phyloP scores from a whole-genome alignment of 2,113 vertebrate genomes.

The Plectropomus leopardus region DNA sequence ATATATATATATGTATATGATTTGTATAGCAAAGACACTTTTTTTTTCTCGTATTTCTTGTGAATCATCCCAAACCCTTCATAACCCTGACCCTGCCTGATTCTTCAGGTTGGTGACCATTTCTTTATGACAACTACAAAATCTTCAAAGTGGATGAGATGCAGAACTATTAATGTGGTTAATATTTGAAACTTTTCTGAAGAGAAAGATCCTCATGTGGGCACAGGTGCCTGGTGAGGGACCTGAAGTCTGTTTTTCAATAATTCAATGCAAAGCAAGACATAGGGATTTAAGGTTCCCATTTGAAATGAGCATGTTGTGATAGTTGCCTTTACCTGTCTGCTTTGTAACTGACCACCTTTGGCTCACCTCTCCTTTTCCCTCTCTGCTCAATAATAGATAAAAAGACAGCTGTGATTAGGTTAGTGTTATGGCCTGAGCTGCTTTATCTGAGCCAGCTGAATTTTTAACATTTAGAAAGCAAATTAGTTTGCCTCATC shows the following conservation, averaged over 20 bases:
- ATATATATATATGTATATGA: too few species aligned
- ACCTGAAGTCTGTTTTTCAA: constrained; percentile 41
- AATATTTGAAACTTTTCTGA: background rate
- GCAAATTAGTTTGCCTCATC: background rate
- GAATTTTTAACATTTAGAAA: constrained; percentile 26
- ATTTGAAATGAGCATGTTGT: constrained; percentile 44
- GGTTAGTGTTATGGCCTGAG: constrained; percentile 2
- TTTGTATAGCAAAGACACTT: too few species aligned
- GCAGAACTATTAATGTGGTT: constrained; percentile 52
- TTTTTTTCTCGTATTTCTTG: too few species aligned
- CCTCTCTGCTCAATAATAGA: constrained; percentile 45
- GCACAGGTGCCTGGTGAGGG: constrained; percentile 9
- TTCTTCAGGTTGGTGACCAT: too few species aligned
- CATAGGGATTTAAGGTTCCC: constrained; percentile 56
- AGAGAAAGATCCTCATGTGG: background rate
- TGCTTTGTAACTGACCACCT: constrained; percentile 15
- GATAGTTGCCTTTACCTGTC: constrained; percentile 43
- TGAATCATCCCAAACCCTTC: too few species aligned
- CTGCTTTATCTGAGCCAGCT: background rate
- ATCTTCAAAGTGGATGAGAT: constrained; percentile 49
- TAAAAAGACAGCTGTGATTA: constrained; percentile 41
- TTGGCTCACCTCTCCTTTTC: background rate
- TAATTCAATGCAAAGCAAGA: constrained; percentile 58
- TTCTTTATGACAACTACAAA: constrained; percentile 26
- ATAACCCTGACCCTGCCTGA: too few species aligned